These are phyloP conservation scores for Tyria jacobaeae DNA, from an alignment of 2,888 invertebrate genomes.

Conservation along the genomic window DNA sequence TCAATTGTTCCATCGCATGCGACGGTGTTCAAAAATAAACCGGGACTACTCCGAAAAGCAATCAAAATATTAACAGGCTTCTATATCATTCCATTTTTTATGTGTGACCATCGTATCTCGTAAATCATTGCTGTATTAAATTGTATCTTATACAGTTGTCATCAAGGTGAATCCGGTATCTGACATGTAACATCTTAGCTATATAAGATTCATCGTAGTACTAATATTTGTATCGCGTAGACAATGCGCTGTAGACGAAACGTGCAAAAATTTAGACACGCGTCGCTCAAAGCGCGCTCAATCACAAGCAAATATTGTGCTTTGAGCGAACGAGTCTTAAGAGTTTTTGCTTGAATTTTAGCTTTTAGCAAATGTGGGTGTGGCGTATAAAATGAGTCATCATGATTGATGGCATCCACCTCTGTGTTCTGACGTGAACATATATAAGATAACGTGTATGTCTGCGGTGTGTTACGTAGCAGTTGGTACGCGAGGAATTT, in stretches of 20 bases:
- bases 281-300: not conserved
- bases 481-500: not conserved
- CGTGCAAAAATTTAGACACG: not conserved
- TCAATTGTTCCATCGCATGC: too few species aligned
- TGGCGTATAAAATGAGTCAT: constrained; percentile 5
- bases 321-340: not conserved
- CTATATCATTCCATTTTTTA: too few species aligned
- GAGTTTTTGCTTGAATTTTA: not conserved
- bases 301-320: not conserved
- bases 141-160: not conserved
- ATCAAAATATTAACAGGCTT: too few species aligned
- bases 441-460: not conserved
- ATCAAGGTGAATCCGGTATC: too few species aligned
- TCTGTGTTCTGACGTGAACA: not conserved
- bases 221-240: not conserved
- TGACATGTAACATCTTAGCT: too few species aligned
- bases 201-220: too few species aligned
- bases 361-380: constrained; percentile 5
- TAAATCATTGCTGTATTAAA: too few species aligned
- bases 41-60: too few species aligned
- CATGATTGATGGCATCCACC: constrained; percentile 1
- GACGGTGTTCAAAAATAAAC: too few species aligned
- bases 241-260: not conserved
- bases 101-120: too few species aligned
- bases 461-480: constrained; percentile 3